Percentiles rank a stretch among this genome's conserved stretches.
These are phyloP conservation scores for Steatornis caripensis DNA, from an alignment of 2,113 vertebrate species.

Conservation along the genomic window DNA sequence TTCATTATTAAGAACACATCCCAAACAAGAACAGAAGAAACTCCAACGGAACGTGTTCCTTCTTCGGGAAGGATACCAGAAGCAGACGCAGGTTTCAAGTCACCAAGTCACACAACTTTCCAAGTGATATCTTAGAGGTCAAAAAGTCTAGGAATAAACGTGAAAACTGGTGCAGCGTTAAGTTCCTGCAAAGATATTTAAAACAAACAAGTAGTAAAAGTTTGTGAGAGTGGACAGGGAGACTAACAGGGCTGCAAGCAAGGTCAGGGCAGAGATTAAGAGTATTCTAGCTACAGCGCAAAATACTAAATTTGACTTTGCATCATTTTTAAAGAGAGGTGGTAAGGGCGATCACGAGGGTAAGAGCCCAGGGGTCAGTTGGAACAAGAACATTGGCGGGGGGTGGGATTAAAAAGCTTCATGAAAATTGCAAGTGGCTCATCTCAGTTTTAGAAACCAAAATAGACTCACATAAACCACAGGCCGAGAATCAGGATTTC, in stretches of 20 bases:
- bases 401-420: background rate
- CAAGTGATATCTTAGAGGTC: background rate
- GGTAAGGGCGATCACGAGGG: background rate
- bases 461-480: background rate
- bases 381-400: background rate
- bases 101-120: background rate
- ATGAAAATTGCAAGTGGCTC: background rate
- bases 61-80: background rate
- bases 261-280: background rate
- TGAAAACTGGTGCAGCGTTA: background rate
- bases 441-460: background rate
- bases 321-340: background rate
- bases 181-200: background rate
- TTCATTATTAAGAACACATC: background rate
- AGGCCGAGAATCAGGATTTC: conserved; percentile 15
- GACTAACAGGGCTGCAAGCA: background rate
- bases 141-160: background rate
- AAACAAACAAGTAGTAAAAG: background rate
- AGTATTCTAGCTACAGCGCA: background rate
- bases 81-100: background rate
- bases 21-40: background rate
- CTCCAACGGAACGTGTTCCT: background rate
- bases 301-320: background rate
- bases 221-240: background rate
- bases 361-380: background rate